Evolutionary conservation across 1,140 invertebrate species (phyloP), one percentile per base, ranked within the genome.

Genomic region (Fopius arisanus): DNA sequence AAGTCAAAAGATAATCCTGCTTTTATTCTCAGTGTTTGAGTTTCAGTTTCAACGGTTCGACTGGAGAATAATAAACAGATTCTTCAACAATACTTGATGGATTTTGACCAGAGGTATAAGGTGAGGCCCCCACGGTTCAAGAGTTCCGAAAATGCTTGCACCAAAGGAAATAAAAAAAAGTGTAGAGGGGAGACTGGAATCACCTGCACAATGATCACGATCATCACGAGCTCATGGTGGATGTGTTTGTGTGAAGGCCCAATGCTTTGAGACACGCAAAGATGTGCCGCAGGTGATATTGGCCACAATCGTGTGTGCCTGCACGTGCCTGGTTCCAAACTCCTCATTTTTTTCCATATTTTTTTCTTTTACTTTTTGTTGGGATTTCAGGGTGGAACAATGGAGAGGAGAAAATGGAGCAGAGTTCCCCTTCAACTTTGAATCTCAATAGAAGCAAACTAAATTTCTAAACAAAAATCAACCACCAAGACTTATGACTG

Each of bases 291-390:
- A 73, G 66, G 72, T 69, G 66, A 73, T 73, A 73, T 73, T 73
- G 72, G 48, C 66, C 63, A 67, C 43, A 68, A 68, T 73, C 43
- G 41, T 73, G 66, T 73, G 72, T 73, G 72, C 72, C 72, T 73
- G 72, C 72, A 73, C 66, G 72, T 73, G 72, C 72, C 72, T 73
- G 72, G 72, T 63, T 73, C 72, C 48, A 12, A 68, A 73, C 31
- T 54, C 37, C 28, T 6, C 4, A 59, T 59, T 23, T 28, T 59
- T n/a, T n/a, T n/a, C n/a, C n/a, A n/a, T n/a, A n/a, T n/a, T n/a
- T n/a, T n/a, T n/a, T n/a, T n/a, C n/a, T n/a, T n/a, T n/a, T n/a
- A n/a, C n/a, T n/a, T n/a, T 54, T 59, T 28, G 54, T 59, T 28
- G 7, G 21, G 23, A 59, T 59, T 28, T 28, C 54, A 59, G 4